phyloP scores from a whole-genome alignment of 2,797 vertebrate genomes.

The Sparidentex hasta region DNA sequence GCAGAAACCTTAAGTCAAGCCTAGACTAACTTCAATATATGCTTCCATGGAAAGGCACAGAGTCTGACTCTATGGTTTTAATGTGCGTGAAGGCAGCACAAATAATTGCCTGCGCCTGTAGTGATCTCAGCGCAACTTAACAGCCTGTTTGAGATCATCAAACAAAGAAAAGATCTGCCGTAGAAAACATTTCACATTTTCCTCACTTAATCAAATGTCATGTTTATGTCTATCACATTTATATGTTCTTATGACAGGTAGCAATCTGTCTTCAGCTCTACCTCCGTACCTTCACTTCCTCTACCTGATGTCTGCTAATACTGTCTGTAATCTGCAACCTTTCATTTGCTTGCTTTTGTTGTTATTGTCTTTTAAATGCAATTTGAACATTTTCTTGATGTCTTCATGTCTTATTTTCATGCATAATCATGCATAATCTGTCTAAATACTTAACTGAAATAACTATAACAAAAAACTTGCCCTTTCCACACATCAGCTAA shows the following conservation, averaged over 20 bases:
- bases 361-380: too few relatives aligned
- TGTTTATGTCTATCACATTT: too few relatives aligned
- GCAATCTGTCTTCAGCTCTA: too few relatives aligned
- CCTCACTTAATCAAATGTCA: constrained; percentile 28
- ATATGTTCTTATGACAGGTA: too few relatives aligned
- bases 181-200: not conserved
- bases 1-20: constrained; percentile 47
- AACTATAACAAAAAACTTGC: not conserved
- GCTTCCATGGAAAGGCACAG: constrained; percentile 16
- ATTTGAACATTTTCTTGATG: too few relatives aligned
- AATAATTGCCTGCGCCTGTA: constrained; percentile 53
- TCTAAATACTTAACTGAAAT: not conserved
- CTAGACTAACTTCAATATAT: constrained; percentile 43
- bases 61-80: constrained; percentile 54
- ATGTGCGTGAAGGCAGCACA: constrained; percentile 50
- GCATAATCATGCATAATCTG: too few relatives aligned
- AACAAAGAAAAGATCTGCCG: not conserved
- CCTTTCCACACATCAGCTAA: not conserved
- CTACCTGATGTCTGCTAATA: too few relatives aligned
- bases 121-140: not conserved
- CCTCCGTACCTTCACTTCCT: too few relatives aligned
- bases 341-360: too few relatives aligned
- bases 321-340: too few relatives aligned
- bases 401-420: too few relatives aligned
- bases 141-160: constrained; percentile 22